Evolutionary conservation across 2,113 vertebrate species (phyloP).

Genomic region (Myiopsitta monachus): DNA sequence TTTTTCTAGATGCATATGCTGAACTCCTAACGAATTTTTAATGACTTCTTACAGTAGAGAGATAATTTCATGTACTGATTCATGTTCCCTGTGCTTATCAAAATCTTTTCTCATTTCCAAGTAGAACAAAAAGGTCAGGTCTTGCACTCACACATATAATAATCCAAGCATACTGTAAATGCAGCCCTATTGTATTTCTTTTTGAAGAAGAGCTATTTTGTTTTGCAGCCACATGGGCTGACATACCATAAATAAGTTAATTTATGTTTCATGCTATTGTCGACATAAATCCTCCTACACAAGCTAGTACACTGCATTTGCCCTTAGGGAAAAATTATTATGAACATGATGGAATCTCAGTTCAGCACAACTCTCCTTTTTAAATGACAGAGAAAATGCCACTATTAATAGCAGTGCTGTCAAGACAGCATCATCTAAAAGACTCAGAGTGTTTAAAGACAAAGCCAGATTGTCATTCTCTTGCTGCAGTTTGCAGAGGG

Average conservation of each 20-base stretch:
- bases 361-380: constrained; percentile 26
- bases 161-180: background rate
- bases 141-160: background rate
- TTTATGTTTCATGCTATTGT: background rate
- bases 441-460: constrained; percentile 49
- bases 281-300: background rate
- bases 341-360: background rate
- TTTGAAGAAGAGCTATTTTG: background rate
- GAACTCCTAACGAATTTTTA: background rate
- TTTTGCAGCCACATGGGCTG: background rate
- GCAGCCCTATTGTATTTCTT: background rate
- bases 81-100: background rate
- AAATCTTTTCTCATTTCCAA: background rate
- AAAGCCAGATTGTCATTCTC: constrained; percentile 44
- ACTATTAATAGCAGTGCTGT: constrained; percentile 62
- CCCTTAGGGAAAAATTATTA: background rate
- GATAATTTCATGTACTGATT: background rate
- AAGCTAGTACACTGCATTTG: background rate
- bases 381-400: constrained; percentile 15
- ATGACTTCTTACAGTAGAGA: background rate
- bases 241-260: background rate
- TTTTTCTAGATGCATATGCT: background rate
- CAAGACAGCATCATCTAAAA: constrained; percentile 51
- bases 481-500: background rate
- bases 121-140: background rate